Evolutionary conservation across 2,113 vertebrate genomes (phyloP).

Genomic region (Trichechus manatus): DNA sequence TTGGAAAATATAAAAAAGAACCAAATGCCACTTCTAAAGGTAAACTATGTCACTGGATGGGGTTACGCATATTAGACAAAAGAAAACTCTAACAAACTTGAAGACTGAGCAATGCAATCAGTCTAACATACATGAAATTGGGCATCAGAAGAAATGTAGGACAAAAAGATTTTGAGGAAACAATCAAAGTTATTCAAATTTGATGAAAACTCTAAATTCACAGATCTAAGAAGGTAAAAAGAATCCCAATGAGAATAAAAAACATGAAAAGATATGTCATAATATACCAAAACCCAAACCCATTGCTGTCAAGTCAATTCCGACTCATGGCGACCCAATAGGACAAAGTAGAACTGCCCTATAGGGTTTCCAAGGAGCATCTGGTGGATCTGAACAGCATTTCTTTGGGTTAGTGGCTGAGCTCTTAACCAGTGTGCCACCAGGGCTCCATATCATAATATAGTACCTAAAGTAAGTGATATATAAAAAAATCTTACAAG

Average conservation of each 20-base stretch:
- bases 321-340: no score
- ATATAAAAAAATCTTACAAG: no score
- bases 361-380: no score
- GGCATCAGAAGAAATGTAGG: not conserved
- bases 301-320: no score
- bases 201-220: not conserved
- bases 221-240: not conserved
- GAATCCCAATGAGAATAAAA: not conserved
- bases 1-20: not conserved
- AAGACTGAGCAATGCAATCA: not conserved
- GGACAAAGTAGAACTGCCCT: no score
- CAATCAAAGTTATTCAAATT: not conserved
- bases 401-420: no score
- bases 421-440: no score
- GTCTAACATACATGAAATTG: not conserved
- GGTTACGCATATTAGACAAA: not conserved
- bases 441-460: no score
- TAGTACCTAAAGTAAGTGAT: no score
- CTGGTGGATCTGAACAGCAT: no score
- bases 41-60: not conserved
- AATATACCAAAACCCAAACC: no score
- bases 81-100: not conserved
- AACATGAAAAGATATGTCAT: no score
- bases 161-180: not conserved
- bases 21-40: not conserved